Base-by-base conservation (phyloP, 2,888 invertebrate genomes). In the Volucella inanis region DNA sequence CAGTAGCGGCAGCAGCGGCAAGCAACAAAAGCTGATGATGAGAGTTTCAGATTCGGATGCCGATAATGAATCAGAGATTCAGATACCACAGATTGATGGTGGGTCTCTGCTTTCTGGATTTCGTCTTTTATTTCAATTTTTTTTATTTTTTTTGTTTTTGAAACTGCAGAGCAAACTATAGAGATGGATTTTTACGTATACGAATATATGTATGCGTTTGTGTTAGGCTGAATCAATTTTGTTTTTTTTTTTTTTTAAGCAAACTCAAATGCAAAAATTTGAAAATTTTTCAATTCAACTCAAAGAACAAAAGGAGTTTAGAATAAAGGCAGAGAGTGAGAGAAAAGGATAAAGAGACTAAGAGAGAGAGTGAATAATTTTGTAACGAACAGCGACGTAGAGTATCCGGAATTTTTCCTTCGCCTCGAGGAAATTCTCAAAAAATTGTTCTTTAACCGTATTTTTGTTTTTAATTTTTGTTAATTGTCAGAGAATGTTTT, bases 341-440 rank as follows among this genome's bases (percentile, higher is more conserved):
- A 18, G 50, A 49, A 3, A 8, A 41, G 18, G 15, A 39, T 45
- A 68, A 71, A 72, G 12, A 47, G n/a, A 62, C 15, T 52, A 77
- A 61, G 11, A 45, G 65, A 47, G 41, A 45, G 18, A 22, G 18
- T 39, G 49, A 14, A 47, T 67, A 49, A 70, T 22, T 49, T 74
- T 52, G 43, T 57, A 75, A 59, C 79, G 64, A 79, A 18, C 61
- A 70, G 61, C 76, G 76, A 65, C 72, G 64, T 55, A 65, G 75
- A 80, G 84, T 84, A 84, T 84, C 84, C 84, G 84, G 84, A 84
- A 84, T 84, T 84, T 84, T 84, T 80, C 70, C 75, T 80, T 84
- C 84, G 81, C 76, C 70, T 71, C 65, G 84, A 75, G 84, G 75
- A 80, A 80, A 70, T 75, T 65, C 75, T 80, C 65, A 80, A 84